phyloP scores from a whole-genome alignment of 2,113 vertebrate species.

The Trogon surrucura region DNA sequence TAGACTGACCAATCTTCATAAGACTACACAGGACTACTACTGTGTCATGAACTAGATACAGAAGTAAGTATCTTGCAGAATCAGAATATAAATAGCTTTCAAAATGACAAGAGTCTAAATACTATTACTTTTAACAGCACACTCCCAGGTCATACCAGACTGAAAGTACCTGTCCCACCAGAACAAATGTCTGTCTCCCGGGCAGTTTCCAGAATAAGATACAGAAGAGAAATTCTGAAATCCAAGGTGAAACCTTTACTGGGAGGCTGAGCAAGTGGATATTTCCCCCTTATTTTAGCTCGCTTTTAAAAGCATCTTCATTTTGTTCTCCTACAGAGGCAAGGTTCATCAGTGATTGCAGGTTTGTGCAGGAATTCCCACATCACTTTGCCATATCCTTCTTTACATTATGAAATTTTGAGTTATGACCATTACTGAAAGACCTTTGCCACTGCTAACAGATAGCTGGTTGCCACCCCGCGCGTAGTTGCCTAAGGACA shows the following conservation, averaged over 20 bases:
- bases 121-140: not conserved
- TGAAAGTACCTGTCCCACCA: not conserved
- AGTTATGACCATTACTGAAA: not conserved
- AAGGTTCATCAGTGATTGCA: not conserved
- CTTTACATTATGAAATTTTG: not conserved
- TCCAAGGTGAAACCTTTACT: not conserved
- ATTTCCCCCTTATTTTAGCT: not conserved
- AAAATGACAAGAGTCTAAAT: not conserved
- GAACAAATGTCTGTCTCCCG: not conserved
- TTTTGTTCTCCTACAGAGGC: not conserved
- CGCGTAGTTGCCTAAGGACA: not conserved
- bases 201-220: not conserved
- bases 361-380: not conserved
- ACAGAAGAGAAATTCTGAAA: not conserved
- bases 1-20: not conserved
- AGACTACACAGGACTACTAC: not conserved
- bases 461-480: not conserved
- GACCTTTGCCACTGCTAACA: not conserved
- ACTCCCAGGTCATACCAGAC: not conserved
- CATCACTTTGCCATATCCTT: not conserved
- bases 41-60: not conserved
- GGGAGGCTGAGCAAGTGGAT: not conserved
- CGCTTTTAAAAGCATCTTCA: not conserved
- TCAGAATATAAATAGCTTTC: not conserved
- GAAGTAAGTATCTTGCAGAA: not conserved